Percentiles rank a stretch among this genome's conserved stretches.
These are phyloP conservation scores for Turdus rufiventris DNA, from an alignment of 2,113 vertebrate species.

Conservation along the genomic window DNA sequence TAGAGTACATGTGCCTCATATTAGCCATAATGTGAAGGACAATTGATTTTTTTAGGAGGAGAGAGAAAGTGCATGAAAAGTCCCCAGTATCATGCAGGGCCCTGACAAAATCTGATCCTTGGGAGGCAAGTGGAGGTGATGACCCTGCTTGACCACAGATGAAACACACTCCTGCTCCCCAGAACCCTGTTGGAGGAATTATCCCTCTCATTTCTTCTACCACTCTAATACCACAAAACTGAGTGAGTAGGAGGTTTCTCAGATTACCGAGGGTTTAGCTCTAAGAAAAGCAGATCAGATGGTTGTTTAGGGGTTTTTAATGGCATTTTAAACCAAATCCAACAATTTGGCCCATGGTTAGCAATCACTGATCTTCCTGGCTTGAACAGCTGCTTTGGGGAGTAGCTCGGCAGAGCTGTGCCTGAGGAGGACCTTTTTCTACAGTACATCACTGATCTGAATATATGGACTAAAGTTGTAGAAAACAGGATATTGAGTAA, in stretches of 20 bases:
- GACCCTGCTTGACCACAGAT: background rate
- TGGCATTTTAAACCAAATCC: background rate
- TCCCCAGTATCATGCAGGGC: background rate
- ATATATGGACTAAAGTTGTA: background rate
- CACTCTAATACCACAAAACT: background rate
- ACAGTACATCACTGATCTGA: background rate
- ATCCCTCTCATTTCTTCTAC: background rate
- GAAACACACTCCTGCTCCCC: background rate
- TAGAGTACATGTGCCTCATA: accelerated
- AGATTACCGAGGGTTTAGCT: background rate
- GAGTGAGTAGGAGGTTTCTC: background rate
- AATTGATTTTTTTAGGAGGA: background rate
- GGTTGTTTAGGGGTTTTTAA: background rate
- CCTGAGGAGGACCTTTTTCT: background rate
- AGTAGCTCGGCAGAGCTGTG: background rate
- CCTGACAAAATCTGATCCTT: background rate
- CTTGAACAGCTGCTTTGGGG: background rate
- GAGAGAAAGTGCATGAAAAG: background rate
- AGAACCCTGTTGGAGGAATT: background rate
- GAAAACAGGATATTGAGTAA: background rate
- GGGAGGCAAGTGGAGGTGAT: background rate
- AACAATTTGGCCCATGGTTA: background rate
- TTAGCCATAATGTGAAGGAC: background rate
- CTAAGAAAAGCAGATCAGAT: background rate
- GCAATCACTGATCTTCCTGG: background rate